Evolutionary conservation across 2,888 invertebrate species (phyloP).

Genomic region (Dryococelus australis): DNA sequence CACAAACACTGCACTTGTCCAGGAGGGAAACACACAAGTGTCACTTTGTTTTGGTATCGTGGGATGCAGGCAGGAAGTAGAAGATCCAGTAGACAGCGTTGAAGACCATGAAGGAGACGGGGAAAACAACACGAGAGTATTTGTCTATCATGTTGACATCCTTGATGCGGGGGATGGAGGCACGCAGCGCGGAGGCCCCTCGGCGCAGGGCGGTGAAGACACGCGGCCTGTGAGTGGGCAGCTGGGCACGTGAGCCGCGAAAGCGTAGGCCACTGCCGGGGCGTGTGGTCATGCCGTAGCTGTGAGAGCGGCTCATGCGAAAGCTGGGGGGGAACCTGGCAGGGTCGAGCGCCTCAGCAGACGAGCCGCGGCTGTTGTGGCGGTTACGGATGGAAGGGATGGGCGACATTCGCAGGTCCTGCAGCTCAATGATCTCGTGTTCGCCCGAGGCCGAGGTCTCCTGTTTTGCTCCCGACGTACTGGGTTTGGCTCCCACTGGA

Average conservation of each 20-base stretch:
- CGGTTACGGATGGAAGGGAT: constrained; percentile 79
- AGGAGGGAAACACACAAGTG: no score
- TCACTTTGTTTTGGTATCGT: constrained; percentile 31
- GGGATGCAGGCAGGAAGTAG: constrained; percentile 65
- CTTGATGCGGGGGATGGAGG: constrained; percentile 94
- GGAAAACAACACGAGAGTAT: constrained; percentile 94
- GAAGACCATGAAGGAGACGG: constrained; percentile 93
- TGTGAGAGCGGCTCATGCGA: constrained; percentile 71
- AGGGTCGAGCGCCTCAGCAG: constrained; percentile 61
- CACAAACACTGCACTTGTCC: no score
- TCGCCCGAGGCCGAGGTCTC: constrained; percentile 47
- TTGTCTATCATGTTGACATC: constrained; percentile 99
- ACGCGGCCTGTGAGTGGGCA: constrained; percentile 66
- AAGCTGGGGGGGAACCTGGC: constrained; percentile 77
- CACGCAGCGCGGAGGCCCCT: constrained; percentile 84
- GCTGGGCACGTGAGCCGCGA: constrained; percentile 56
- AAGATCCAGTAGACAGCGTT: constrained; percentile 97
- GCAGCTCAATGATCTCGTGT: constrained; percentile 88
- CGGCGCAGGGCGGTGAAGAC: constrained; percentile 82
- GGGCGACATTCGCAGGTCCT: constrained; percentile 86
- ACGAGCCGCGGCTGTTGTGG: constrained; percentile 61
- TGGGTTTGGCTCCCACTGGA: constrained; percentile 17
- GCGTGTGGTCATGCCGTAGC: constrained; percentile 56
- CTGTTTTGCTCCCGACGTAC: constrained; percentile 31
- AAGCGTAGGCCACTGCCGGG: constrained; percentile 62